These are phyloP conservation scores for Neotoma lepida DNA, from an alignment of 2,113 vertebrate species.

Conservation along the genomic window DNA sequence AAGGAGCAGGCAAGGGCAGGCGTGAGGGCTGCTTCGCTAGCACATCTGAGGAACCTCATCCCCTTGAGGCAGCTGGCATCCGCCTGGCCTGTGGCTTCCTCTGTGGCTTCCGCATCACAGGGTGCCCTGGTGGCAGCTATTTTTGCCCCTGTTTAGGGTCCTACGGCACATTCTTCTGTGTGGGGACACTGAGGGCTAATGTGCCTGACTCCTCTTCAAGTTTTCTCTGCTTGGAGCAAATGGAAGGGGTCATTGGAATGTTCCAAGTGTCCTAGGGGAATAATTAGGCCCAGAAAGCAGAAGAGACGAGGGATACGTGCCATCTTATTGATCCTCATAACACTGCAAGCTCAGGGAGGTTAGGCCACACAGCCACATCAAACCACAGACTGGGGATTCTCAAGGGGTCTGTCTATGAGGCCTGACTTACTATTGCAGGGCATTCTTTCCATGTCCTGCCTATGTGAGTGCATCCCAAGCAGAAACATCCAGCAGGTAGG, in stretches of 20 bases:
- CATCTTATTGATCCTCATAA: neutral
- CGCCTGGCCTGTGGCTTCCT: constrained; percentile 70
- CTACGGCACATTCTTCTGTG: neutral
- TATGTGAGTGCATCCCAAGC: neutral
- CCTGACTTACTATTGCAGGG: neutral
- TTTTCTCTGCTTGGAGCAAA: constrained; percentile 3
- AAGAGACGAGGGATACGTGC: neutral
- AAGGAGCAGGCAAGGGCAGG: constrained; percentile 35
- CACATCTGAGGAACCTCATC: constrained; percentile 48
- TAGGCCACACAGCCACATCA: constrained; percentile 18
- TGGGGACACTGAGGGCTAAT: neutral
- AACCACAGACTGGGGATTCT: neutral
- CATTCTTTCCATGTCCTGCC: neutral
- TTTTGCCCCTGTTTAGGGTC: constrained; percentile 62
- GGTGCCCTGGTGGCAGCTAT: constrained; percentile 57
- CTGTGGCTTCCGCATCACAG: constrained; percentile 70
- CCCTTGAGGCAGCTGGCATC: constrained; percentile 73
- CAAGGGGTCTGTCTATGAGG: neutral
- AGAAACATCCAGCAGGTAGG: neutral
- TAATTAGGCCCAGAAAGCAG: neutral
- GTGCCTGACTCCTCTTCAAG: neutral
- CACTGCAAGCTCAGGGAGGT: constrained; percentile 29
- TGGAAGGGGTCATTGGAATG: neutral
- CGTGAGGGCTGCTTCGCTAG: neutral
- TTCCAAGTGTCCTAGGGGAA: neutral